Conservation (phyloP, 1,140 invertebrate species). For the Polypedilum vanderplanki region DNA sequence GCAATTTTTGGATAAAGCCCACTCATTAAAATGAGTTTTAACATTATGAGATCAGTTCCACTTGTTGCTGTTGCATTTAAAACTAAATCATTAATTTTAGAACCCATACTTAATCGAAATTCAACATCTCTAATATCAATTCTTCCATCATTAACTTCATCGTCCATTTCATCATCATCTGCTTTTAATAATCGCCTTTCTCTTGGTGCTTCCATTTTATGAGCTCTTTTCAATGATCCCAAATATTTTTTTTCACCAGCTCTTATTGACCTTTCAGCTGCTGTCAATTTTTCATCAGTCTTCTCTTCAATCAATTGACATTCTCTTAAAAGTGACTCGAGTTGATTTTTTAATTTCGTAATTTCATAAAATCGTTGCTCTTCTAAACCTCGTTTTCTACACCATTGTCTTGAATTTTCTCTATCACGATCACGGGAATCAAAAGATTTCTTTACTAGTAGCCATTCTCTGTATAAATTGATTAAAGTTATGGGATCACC, state of each 20-base stretch:
- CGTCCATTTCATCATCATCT: slow-evolving; percentile 50
- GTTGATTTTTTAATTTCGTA: slow-evolving; percentile 85
- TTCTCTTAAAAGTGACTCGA: slow-evolving; percentile 75
- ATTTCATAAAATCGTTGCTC: slow-evolving; percentile 96
- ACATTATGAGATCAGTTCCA: slow-evolving; percentile 74
- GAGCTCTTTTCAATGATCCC: slow-evolving; percentile 66
- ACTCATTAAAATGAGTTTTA: slow-evolving; percentile 84
- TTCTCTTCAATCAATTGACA: slow-evolving; percentile 57
- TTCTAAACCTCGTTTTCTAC: slow-evolving; percentile 77
- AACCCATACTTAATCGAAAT: slow-evolving; percentile 69
- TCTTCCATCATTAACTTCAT: slow-evolving; percentile 51
- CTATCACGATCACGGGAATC: slow-evolving; percentile 36
- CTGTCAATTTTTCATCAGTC: slow-evolving; percentile 51
- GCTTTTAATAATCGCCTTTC: slow-evolving; percentile 69
- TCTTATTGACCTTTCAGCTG: slow-evolving; percentile 67
- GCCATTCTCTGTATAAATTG: slow-evolving; percentile 84
- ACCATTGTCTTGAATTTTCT: slow-evolving; percentile 69
- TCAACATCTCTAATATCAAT: slow-evolving; percentile 90
- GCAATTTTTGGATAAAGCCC: slow-evolving; percentile 92
- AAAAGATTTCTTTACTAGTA: slow-evolving; percentile 62
- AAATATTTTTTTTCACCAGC: slow-evolving; percentile 84
- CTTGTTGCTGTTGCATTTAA: slow-evolving; percentile 64
- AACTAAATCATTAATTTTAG: slow-evolving; percentile 52
- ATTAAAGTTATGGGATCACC: slow-evolving; percentile 92
- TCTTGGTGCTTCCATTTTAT: slow-evolving; percentile 52